Evolutionary conservation across 1,140 invertebrate species (phyloP), one percentile per base, ranked within the genome.

Genomic region (Anoplolepis gracilipes): DNA sequence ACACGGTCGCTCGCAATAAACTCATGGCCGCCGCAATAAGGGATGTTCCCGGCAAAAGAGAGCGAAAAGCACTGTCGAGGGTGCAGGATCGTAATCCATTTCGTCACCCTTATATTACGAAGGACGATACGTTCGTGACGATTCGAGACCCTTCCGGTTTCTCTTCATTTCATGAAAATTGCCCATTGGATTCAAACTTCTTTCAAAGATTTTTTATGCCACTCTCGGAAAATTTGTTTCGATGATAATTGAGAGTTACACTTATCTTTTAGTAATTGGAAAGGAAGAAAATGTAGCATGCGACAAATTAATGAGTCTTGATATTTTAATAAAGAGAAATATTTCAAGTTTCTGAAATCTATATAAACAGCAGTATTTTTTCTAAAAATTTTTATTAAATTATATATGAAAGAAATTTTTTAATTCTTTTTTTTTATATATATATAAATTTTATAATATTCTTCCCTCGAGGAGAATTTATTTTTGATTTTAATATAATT

Each of bases 1-100:
- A 62, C 76, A 61, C 59, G 64, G 73, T 87, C 78, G 65, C 84
- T 84, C 49, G 91, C 91, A 92, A 92, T 92, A 92, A 92, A 92
- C 92, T 90, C 87, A 72, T 88, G 84, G 88, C 78, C 75, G 84
- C 85, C 72, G 84, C 86, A 90, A 90, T 88, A 89, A 86, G 86
- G 78, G 85, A 85, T 77, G 65, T 64, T 61, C 69, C 84, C 55
- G 67, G 42, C 57, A 39, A 67, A 36, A 65, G 39, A 78, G 76
- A 65, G 61, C 22, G 57, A 73, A 86, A 85, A 87, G 87, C 73
- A 76, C 84, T 33, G 69, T 88, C 75, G 85, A 90, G 86, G 76
- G 86, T 79, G 88, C 86, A 90, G 72, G 84, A 78, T 85, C 89
- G 89, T 88, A 90, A 90, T 90, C 86, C 86, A 88, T 90, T 88